A percentile compares a stretch with the other conserved stretches of the same genome.
Conservation (phyloP, 2,888 invertebrate species). For the Cataglyphis albicans region DNA sequence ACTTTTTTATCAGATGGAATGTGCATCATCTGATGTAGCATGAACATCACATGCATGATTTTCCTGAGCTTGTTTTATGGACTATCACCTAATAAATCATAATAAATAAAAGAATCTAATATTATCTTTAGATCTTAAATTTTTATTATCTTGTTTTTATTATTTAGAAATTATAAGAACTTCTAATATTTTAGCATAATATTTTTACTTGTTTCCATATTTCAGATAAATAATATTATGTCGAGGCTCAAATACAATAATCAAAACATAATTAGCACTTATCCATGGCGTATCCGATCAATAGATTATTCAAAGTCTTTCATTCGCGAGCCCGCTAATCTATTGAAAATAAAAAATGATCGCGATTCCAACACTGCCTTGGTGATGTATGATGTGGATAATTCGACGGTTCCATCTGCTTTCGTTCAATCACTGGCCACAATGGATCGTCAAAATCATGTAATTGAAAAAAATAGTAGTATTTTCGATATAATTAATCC, state of each 20-base stretch:
- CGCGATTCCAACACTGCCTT: too few relatives aligned
- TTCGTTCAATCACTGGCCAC: not conserved
- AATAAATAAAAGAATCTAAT: constrained; percentile 2
- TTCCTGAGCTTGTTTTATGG: not conserved
- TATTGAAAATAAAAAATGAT: not conserved
- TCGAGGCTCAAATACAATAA: not conserved
- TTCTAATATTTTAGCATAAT: not conserved
- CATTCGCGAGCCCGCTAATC: not conserved
- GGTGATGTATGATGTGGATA: not conserved
- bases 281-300: not conserved
- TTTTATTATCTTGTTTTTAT: not conserved
- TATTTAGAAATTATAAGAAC: not conserved
- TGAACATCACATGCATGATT: constrained; percentile 14
- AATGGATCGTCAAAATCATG: not conserved
- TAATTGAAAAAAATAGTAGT: not conserved
- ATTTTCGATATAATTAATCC: not conserved
- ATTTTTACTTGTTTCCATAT: not conserved
- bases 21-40: not conserved
- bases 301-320: not conserved
- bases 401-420: not conserved
- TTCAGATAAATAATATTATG: constrained; percentile 1
- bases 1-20: constrained; percentile 24
- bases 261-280: not conserved
- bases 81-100: constrained; percentile 5
- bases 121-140: not conserved